phyloP scores from a whole-genome alignment of 2,113 vertebrate species.

The Coptodon rendalli region DNA sequence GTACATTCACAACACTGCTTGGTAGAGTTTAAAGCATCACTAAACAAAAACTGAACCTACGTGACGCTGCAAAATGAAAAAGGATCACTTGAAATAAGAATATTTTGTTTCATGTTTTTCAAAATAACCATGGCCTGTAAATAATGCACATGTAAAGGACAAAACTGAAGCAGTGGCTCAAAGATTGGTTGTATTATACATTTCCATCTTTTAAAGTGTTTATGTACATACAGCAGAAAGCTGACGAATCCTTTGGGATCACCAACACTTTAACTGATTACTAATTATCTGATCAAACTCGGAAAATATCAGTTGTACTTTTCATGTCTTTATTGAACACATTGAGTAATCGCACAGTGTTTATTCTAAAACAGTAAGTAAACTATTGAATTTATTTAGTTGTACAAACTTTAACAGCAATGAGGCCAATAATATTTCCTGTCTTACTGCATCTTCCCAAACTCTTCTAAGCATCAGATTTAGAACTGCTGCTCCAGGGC shows the following conservation, averaged over 20 bases:
- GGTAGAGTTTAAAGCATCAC: background rate
- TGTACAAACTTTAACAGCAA: background rate
- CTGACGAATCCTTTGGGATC: background rate
- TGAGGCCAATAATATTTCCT: background rate
- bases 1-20: conserved; percentile 29
- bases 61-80: background rate
- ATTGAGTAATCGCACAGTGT: background rate
- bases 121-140: background rate
- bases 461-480: background rate
- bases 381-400: background rate
- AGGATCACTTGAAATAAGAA: background rate
- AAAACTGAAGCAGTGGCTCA: background rate
- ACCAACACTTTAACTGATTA: background rate
- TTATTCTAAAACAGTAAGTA: background rate
- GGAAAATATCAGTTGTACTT: background rate
- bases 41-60: background rate
- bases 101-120: background rate
- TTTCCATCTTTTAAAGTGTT: background rate
- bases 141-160: background rate
- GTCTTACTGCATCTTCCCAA: background rate
- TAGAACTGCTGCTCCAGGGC: background rate
- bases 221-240: background rate
- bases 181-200: background rate
- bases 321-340: background rate
- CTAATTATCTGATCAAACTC: background rate